Evolutionary conservation across 2,888 invertebrate species (phyloP), one percentile per base, ranked within the genome.

Genomic region (Stenolophus ochropezus): DNA sequence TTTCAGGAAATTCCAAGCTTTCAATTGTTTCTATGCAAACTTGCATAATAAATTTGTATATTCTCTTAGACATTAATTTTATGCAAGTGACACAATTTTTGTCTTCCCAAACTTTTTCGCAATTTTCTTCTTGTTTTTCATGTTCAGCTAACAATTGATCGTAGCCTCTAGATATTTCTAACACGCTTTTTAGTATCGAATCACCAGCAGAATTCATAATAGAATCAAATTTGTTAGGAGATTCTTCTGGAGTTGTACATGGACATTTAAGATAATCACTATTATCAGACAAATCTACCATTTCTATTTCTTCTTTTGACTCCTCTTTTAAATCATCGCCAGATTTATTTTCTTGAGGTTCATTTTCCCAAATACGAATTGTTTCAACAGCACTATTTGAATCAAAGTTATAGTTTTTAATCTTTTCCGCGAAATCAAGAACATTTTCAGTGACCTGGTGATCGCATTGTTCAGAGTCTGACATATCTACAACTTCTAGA

Each of bases 1-100:
- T 75, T 18, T 81, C 81, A 5, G 81, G 81, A 25, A 81, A 81
- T 61, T 81, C 75, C 18, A 81, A 23, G 16, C 51, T 18, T 49
- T 74, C 81, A 18, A 74, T 61, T 11, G 74, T 81, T 47, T 81
- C 81, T 6, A 81, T 25, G 23, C 75, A 75, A 18, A 73, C 80
- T 42, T 71, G 53, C 73, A 56, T 80, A 3, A 80, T 51, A 33
- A 73, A 80, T 73, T 73, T 80, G 18, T 80, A 80, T 4, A 80
- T 33, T 2, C 6, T 20, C n/a, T 56, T 53, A 5, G 80, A 42
- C 4, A 80, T 16, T 56, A 58, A 14, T 58, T 80, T 80, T 21
- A 71, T 21, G 1, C 42, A 56, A 33, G 47, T 58, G 18, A 23
- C 27, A 18, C 75, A 75, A 53, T 16, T 14, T 11, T 75, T 27